phyloP scores from a whole-genome alignment of 2,888 invertebrate genomes.

The Patella ulyssiponensis region DNA sequence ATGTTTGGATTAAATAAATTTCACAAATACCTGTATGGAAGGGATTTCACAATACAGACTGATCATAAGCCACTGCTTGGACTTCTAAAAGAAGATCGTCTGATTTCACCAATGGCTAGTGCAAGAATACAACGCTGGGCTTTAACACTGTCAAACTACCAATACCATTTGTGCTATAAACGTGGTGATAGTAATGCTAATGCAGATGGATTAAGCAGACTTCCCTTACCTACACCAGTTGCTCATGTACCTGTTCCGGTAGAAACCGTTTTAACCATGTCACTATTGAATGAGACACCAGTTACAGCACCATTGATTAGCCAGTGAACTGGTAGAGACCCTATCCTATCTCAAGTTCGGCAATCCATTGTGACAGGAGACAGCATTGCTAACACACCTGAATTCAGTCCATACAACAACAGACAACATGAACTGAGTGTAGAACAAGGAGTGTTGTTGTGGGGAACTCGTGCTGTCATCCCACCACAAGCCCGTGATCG shows the following conservation, averaged over 20 bases:
- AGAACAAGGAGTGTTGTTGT: slow-evolving; percentile 27
- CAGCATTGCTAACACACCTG: neutral
- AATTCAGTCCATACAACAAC: neutral
- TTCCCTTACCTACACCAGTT: neutral
- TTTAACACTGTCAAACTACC: slow-evolving; percentile 4
- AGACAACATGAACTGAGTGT: slow-evolving; percentile 6
- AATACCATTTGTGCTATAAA: neutral
- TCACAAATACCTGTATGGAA: slow-evolving; percentile 22
- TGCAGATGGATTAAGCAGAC: slow-evolving; percentile 19
- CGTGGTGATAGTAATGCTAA: neutral
- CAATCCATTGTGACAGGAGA: slow-evolving; percentile 19
- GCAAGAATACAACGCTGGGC: slow-evolving; percentile 26
- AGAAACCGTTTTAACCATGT: neutral
- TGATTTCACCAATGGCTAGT: neutral
- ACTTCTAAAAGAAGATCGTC: neutral
- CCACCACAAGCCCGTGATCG: slow-evolving; percentile 13
- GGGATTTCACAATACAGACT: slow-evolving; percentile 15
- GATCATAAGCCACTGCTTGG: slow-evolving; percentile 19
- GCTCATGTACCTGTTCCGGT: neutral
- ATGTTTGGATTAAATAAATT: neutral
- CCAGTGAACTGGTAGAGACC: slow-evolving; percentile 14
- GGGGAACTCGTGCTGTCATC: slow-evolving; percentile 25
- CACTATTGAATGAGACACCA: neutral
- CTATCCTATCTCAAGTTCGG: slow-evolving; percentile 17
- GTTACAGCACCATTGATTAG: neutral